A percentile compares a stretch with the other conserved stretches of the same genome.
phyloP scores from a whole-genome alignment of 2,888 invertebrate species.

The Trichogramma evanescens region DNA sequence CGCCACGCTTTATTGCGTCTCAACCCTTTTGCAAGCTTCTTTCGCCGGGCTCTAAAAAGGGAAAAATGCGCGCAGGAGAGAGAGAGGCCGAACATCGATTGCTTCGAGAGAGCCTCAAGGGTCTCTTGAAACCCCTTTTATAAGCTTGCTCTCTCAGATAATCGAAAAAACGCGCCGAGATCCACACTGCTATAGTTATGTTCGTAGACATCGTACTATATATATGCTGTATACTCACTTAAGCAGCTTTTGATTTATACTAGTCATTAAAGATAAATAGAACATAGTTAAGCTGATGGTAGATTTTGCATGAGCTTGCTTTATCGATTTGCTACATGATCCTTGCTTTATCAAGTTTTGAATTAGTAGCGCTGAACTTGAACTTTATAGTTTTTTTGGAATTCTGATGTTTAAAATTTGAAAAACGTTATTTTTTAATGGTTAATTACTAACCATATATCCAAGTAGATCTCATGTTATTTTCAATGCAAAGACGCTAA shows the following conservation, averaged over 20 bases:
- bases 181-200: constrained; percentile 6
- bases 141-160: constrained; percentile 30
- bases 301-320: constrained; percentile 12
- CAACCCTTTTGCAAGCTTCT: constrained; percentile 41
- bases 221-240: constrained; percentile 12
- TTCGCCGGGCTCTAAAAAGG: constrained; percentile 25
- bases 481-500: no score
- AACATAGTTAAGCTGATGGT: constrained; percentile 16
- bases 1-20: constrained; percentile 37
- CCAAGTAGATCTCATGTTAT: no score
- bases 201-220: neutral
- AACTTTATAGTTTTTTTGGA: no score
- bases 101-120: constrained; percentile 14
- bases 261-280: constrained; percentile 23
- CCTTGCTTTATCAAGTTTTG: no score
- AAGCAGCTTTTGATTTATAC: constrained; percentile 24
- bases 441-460: no score
- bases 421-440: no score
- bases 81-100: neutral
- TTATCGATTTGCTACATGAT: constrained; percentile 7
- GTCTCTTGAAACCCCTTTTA: constrained; percentile 33
- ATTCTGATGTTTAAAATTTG: no score
- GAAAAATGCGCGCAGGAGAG: neutral
- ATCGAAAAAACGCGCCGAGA: constrained; percentile 27
- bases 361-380: no score